These are phyloP conservation scores for Anguilla megastoma DNA, from an alignment of 2,797 vertebrate genomes.

Conservation along the genomic window DNA sequence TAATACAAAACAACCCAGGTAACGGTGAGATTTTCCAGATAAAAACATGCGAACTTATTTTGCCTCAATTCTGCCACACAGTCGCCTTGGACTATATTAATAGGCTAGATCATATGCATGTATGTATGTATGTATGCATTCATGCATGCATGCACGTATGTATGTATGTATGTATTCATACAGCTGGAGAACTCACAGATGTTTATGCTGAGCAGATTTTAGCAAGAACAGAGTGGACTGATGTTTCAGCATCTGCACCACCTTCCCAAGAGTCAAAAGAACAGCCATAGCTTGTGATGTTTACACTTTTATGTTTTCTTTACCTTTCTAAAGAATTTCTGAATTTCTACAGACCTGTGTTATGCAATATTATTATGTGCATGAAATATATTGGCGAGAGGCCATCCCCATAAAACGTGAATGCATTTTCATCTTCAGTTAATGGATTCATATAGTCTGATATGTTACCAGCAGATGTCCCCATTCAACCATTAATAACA, in stretches of 20 bases:
- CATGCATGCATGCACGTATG: too few relatives aligned
- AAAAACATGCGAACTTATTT: not conserved
- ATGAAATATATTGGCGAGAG: not conserved
- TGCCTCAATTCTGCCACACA: not conserved
- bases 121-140: too few relatives aligned
- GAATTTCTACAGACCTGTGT: too few relatives aligned
- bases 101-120: too few relatives aligned
- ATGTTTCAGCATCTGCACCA: not conserved
- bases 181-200: not conserved
- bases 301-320: not conserved
- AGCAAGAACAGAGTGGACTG: not conserved
- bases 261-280: not conserved
- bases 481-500: constrained; percentile 20
- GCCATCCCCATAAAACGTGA: not conserved
- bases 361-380: not conserved
- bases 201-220: not conserved
- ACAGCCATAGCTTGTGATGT: not conserved
- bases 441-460: not conserved
- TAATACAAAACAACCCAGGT: not conserved
- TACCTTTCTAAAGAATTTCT: too few relatives aligned
- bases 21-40: not conserved
- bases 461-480: constrained; percentile 36
- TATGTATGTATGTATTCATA: not conserved
- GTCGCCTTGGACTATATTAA: too few relatives aligned
- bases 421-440: not conserved